These are phyloP conservation scores for Mellivora capensis DNA, from an alignment of 2,113 vertebrate genomes.

Conservation along the genomic window DNA sequence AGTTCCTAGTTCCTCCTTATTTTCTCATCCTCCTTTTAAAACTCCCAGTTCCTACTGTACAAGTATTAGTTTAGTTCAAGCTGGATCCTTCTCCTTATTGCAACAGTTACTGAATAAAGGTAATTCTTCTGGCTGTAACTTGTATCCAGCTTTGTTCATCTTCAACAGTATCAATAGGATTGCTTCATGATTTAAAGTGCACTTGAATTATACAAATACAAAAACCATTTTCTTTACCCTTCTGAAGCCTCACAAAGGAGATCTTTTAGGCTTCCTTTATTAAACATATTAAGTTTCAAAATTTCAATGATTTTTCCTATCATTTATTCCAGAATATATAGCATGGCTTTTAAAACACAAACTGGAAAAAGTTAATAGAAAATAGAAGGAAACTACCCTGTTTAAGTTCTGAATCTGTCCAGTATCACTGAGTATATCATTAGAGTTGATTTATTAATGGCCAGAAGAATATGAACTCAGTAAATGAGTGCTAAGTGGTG, in stretches of 20 bases:
- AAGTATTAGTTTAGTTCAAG: background rate
- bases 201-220: background rate
- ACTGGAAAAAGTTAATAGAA: background rate
- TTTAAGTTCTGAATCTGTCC: background rate
- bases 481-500: background rate
- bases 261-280: constrained; percentile 1
- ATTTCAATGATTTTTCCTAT: background rate
- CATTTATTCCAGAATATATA: background rate
- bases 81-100: background rate
- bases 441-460: background rate
- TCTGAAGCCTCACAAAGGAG: background rate
- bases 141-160: background rate
- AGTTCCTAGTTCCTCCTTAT: background rate
- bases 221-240: background rate
- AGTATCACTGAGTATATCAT: background rate
- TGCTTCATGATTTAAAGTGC: background rate
- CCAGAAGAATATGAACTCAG: background rate
- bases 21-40: background rate
- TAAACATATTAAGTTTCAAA: background rate
- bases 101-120: background rate
- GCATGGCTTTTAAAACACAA: background rate
- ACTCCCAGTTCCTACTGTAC: background rate
- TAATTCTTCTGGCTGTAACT: background rate
- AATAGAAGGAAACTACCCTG: background rate
- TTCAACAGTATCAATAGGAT: background rate